Percentiles rank a stretch among this genome's conserved stretches.
Conservation (phyloP, 2,888 invertebrate species). For the Spisula subtruncata region DNA sequence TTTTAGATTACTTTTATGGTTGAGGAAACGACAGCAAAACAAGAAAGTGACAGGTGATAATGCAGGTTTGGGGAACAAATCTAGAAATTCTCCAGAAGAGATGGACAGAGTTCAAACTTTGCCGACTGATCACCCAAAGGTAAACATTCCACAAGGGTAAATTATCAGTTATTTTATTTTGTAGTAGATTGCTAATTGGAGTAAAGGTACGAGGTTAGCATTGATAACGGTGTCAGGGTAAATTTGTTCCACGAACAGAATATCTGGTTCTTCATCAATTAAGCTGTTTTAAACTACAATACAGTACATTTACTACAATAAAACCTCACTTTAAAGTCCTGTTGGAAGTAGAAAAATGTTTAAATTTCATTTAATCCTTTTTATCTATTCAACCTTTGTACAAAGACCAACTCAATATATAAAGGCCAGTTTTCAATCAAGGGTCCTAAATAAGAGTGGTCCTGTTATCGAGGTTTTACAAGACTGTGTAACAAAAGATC, state of each 20-base stretch:
- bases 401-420: too few species aligned
- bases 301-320: too few species aligned
- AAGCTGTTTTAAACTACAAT: not conserved
- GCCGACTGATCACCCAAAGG: conserved; percentile 89
- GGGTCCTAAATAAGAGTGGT: too few species aligned
- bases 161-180: not conserved
- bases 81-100: conserved; percentile 88
- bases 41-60: conserved; percentile 87
- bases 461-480: too few species aligned
- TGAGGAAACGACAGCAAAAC: conserved; percentile 87
- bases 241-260: not conserved
- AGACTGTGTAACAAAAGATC: too few species aligned
- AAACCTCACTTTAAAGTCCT: too few species aligned
- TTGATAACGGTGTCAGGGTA: not conserved
- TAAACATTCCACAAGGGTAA: conserved; percentile 37
- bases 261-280: not conserved
- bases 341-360: too few species aligned
- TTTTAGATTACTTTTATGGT: conserved; percentile 89
- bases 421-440: too few species aligned
- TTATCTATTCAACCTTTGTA: too few species aligned
- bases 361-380: too few species aligned
- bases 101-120: conserved; percentile 90
- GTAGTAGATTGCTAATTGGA: not conserved
- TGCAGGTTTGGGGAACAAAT: conserved; percentile 88
- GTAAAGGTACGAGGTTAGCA: not conserved